Base-by-base conservation (phyloP, 1,140 invertebrate species). In the Aporrectodea caliginosa region DNA sequence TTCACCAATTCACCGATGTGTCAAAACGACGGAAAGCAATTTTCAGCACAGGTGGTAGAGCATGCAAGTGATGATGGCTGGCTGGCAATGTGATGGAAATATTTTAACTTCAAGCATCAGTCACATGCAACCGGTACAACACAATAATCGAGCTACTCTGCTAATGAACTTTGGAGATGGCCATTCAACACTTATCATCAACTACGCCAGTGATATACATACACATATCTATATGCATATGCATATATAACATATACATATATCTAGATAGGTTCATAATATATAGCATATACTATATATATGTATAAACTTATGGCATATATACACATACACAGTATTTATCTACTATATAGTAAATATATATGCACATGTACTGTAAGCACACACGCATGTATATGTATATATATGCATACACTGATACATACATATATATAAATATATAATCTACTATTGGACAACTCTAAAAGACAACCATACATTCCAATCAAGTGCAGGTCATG, bases 81-180 rank as follows among this genome's bases (percentile, higher is more conserved):
- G n/a, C n/a, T n/a, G n/a, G n/a, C n/a, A n/a, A n/a, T n/a, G n/a
- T n/a, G n/a, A n/a, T n/a, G n/a, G n/a, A n/a, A n/a, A n/a, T n/a
- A n/a, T n/a, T n/a, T n/a, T n/a, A n/a, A n/a, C n/a, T n/a, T n/a
- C n/a, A n/a, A n/a, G n/a, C n/a, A n/a, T n/a, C n/a, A n/a, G n/a
- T n/a, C n/a, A n/a, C n/a, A n/a, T n/a, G n/a, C n/a, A n/a, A n/a
- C n/a, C n/a, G n/a, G n/a, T n/a, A n/a, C n/a, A n/a, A n/a, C n/a
- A n/a, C n/a, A n/a, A n/a, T n/a, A n/a, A n/a, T 58, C 22, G 22
- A 58, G 22, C 43, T 58, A 58, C 43, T 58, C 43, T 58, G 43
- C 22, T 22, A 58, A 58, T 58, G 81, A 85, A 84, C 84, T 85
- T 85, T 85, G 82, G 84, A 85, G 84, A 85, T 85, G 84, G 84